These are phyloP conservation scores for Holcopasites calliopsidis DNA, from an alignment of 1,140 invertebrate species.

Conservation along the genomic window DNA sequence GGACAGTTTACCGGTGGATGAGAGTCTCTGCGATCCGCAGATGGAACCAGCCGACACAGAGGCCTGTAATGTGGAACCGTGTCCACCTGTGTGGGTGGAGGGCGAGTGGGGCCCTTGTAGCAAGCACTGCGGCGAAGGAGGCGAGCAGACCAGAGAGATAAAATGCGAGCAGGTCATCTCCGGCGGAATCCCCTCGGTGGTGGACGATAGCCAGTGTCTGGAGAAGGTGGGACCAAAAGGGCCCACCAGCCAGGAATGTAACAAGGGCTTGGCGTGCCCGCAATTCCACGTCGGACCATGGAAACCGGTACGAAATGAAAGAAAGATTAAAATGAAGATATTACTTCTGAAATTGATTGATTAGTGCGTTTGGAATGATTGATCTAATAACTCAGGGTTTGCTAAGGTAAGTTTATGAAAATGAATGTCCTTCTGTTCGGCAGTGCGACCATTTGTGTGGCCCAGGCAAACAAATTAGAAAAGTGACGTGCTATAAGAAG, in stretches of 20 bases:
- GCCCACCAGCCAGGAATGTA: slow-evolving; percentile 86
- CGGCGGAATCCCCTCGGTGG: slow-evolving; percentile 82
- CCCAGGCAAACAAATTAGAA: slow-evolving; percentile 87
- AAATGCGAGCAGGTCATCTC: slow-evolving; percentile 88
- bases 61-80: slow-evolving; percentile 88
- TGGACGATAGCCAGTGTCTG: slow-evolving; percentile 88
- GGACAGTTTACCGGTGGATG: slow-evolving; percentile 85
- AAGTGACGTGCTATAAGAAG: slow-evolving; percentile 88
- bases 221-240: slow-evolving; percentile 85
- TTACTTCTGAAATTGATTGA: too few relatives aligned
- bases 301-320: slow-evolving; percentile 87
- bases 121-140: slow-evolving; percentile 88
- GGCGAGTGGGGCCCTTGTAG: slow-evolving; percentile 92
- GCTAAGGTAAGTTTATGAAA: too few relatives aligned
- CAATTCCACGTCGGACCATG: slow-evolving; percentile 91
- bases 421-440: too few relatives aligned
- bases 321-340: too few relatives aligned
- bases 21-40: slow-evolving; percentile 88
- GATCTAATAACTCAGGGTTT: too few relatives aligned
- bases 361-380: too few relatives aligned
- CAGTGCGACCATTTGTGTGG: slow-evolving; percentile 94
- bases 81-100: slow-evolving; percentile 90
- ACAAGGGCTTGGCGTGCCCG: slow-evolving; percentile 88
- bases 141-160: slow-evolving; percentile 85
- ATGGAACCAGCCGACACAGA: slow-evolving; percentile 85